Percentiles rank a stretch among this genome's conserved stretches.
Conservation (phyloP, 1,140 invertebrate genomes). For the Calliopsis andreniformis region DNA sequence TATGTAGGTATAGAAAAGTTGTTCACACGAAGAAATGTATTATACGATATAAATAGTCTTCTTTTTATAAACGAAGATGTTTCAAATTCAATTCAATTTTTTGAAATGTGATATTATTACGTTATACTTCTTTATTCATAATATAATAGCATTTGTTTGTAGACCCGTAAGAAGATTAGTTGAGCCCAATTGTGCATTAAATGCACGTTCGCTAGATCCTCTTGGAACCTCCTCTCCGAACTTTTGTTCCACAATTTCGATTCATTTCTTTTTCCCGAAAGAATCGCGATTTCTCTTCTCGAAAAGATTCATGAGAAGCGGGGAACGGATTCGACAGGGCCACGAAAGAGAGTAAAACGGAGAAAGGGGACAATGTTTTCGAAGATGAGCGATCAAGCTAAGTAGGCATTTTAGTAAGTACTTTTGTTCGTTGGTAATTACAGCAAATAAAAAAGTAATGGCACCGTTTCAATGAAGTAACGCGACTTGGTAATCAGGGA, state of each 20-base stretch:
- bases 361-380: neutral
- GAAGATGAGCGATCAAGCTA: neutral
- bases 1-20: too few species aligned
- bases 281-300: neutral
- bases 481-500: constrained; percentile 1
- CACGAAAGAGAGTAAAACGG: neutral
- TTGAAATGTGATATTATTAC: too few species aligned
- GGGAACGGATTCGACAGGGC: neutral
- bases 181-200: neutral
- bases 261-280: neutral
- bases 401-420: constrained; percentile 5
- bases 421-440: neutral
- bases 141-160: too few species aligned
- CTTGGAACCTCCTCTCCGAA: neutral
- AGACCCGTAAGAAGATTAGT: too few species aligned
- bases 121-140: too few species aligned
- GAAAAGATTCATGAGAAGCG: neutral
- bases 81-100: too few species aligned
- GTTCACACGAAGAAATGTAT: too few species aligned
- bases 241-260: neutral
- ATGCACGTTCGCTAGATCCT: neutral
- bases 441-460: constrained; percentile 7
- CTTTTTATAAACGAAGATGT: too few species aligned
- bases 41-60: too few species aligned
- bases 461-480: neutral